Conservation (phyloP, 2,113 vertebrate genomes). For the Salvator merianae region DNA sequence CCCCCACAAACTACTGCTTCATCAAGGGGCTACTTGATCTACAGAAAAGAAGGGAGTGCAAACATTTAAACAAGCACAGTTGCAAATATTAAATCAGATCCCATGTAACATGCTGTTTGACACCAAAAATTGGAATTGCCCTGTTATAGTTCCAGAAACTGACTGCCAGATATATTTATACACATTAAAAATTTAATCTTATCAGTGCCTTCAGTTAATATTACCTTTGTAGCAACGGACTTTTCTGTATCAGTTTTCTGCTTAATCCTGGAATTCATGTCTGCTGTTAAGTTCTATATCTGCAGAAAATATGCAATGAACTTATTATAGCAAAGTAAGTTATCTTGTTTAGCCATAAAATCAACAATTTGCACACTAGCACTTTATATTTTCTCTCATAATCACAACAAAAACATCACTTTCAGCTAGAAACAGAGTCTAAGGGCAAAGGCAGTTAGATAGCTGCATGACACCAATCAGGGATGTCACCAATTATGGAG, state of each 20-base stretch:
- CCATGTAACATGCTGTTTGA: not conserved
- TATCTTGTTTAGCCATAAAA: not conserved
- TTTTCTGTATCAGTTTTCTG: constrained; percentile 54
- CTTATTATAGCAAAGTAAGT: not conserved
- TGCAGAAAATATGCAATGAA: not conserved
- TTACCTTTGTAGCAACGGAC: constrained; percentile 78
- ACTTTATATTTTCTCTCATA: too few relatives aligned
- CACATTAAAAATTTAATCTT: not conserved
- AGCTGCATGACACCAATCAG: not conserved
- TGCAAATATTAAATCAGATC: not conserved
- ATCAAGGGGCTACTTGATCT: not conserved
- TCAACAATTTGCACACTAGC: not conserved
- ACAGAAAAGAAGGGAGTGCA: not conserved
- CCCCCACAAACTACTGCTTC: not conserved
- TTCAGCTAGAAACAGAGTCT: not conserved
- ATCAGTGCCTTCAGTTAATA: not conserved
- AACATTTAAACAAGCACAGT: not conserved
- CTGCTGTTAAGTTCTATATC: constrained; percentile 2
- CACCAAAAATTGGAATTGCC: not conserved
- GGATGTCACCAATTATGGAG: not conserved
- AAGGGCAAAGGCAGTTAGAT: not conserved
- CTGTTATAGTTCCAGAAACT: not conserved
- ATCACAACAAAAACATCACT: not conserved
- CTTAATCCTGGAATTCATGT: constrained; percentile 77
- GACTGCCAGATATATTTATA: not conserved